Evolutionary conservation across 30 jellyfish, hydroid and myxozoan species (phyloP), one percentile per base, ranked within the genome.

Genomic region (Catostylus mosaicus): DNA sequence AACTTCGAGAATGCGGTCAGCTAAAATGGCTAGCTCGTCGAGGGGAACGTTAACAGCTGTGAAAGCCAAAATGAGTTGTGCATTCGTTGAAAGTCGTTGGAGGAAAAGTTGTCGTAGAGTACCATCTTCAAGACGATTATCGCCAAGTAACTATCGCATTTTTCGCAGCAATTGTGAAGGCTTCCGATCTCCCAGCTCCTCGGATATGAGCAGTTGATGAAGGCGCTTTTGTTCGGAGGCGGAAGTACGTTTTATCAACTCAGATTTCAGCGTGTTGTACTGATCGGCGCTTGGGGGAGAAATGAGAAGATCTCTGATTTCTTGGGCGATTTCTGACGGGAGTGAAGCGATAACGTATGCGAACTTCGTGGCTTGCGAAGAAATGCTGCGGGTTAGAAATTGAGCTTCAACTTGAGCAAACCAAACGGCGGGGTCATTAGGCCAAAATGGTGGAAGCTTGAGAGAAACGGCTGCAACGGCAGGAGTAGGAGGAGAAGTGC

Each of bases 31-130:
- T 27, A 73, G 85, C 6, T 51, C 59, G 27, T 47, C 73, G 56
- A 30, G 43, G 14, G 69, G 35, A 16, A 73, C 74, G 29, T 29
- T 51, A 40, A 46, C 85, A 45, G 57, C 56, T 43, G 85, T 22
- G 22, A 68, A 71, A 57, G 74, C 85, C 57, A 73, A 34, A 63
- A 73, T 51, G 31, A 73, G 74, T 40, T 73, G 85, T 6, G 20
- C 50, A 40, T 73, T 73, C 20, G 69, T 27, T 9, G 85, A 74
- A 73, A 73, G 48, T 4, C 85, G 85, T 34, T 73, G 85, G 37
- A 73, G 74, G 31, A 73, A 73, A 22, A 73, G 59, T 29, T 54
- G 85, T 26, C 33, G 43, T 27, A 73, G 31, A 32, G 48, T 73
- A 40, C 85, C 59, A 18, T 73, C 70, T 29, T 73, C 85, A 34